phyloP scores from a whole-genome alignment of 2,888 invertebrate genomes.

The Harmothoe impar region DNA sequence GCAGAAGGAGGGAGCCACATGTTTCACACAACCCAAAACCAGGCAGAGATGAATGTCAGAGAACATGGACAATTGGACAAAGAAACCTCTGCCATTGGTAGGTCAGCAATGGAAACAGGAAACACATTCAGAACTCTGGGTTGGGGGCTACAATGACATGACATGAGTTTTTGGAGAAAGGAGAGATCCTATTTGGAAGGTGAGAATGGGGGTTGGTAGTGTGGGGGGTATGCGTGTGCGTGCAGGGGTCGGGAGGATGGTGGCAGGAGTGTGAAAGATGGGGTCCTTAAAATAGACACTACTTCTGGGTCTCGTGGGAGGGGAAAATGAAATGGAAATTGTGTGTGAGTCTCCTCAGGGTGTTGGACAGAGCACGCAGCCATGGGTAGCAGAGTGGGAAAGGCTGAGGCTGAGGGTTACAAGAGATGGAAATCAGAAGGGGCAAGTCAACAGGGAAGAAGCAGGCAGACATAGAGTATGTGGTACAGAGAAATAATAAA shows the following conservation, averaged over 20 bases:
- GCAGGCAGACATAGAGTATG: not conserved
- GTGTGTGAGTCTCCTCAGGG: not conserved
- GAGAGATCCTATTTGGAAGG: not conserved
- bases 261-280: not conserved
- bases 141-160: not conserved
- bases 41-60: not conserved
- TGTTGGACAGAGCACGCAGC: not conserved
- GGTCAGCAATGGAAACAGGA: not conserved
- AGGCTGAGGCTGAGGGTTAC: not conserved
- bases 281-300: not conserved
- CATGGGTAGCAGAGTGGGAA: not conserved
- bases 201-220: not conserved
- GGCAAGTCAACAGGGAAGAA: not conserved
- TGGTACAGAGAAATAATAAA: not conserved
- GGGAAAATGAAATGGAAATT: conserved; percentile 14
- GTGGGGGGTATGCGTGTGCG: too few relatives aligned
- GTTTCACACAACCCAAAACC: conserved; percentile 9
- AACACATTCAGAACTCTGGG: not conserved
- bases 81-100: not conserved
- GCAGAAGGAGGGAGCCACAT: not conserved
- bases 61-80: not conserved
- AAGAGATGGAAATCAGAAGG: not conserved
- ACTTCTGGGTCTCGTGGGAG: not conserved
- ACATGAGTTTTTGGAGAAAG: not conserved
- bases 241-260: too few relatives aligned